Evolutionary conservation across 2,797 vertebrate species (phyloP), one percentile per base, ranked within the genome.

Genomic region (Sphenodon punctatus): DNA sequence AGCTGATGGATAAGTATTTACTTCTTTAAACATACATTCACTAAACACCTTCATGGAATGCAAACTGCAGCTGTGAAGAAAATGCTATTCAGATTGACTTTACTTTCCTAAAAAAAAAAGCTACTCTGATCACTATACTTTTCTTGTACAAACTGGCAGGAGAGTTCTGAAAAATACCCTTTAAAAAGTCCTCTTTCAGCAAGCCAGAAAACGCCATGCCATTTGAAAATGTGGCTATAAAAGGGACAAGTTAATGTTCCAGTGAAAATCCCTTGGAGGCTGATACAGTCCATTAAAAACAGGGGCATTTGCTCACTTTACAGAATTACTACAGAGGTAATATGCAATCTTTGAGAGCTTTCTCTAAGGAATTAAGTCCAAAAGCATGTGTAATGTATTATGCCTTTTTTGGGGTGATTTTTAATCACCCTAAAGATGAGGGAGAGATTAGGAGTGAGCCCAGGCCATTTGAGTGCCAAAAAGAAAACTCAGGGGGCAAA

Each of bases 241-340:
- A 88, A 92, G 5, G 38, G 25, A 82, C 20, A 19, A 95, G 67
- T 91, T 94, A 94, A 93, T 93, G 78, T 78, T 85, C 80, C 82
- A 66, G 7, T 69, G 86, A 64, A 78, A 85, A 61, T 89, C 66
- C 58, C 90, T 79, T 67, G 2, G 10, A 91, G 76, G 78, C 70
- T 87, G 86, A 89, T 48, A 78, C 43, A 90, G 72, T 51, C 83
- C 89, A 93, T 93, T 95, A 94, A 93, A 92, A 89, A 1, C 46
- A 75, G 55, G 75, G 49, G 59, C 79, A 87, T 78, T 78, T 89
- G 86, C 82, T 92, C 89, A 93, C 72, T 87, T 82, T 68, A 43
- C 30, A 65, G 65, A 91, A 90, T 90, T 89, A 46, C 82, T 86
- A 90, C 71, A 85, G 71, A 80, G 78, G 75, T 84, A 90, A 89